Evolutionary conservation across 1,140 invertebrate species (phyloP).

Genomic region (Dendroctonus valens): DNA sequence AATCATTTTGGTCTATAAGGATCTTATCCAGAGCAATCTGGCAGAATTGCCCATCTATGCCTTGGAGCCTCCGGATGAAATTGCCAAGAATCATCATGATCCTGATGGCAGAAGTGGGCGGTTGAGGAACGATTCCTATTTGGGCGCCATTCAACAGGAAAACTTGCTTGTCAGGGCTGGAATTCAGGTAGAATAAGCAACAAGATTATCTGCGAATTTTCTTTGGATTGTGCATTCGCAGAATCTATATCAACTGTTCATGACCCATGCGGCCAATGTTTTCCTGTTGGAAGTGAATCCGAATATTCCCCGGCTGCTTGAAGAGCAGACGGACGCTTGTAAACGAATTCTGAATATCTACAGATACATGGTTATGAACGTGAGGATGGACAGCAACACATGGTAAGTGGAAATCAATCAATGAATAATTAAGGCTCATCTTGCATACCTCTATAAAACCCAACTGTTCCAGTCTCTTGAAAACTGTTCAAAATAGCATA

Average conservation of each 20-base stretch:
- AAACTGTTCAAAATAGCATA: too few relatives aligned
- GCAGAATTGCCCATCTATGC: constrained; percentile 82
- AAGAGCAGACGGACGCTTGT: constrained; percentile 95
- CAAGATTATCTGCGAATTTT: neutral
- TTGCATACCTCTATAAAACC: too few relatives aligned
- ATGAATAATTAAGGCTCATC: too few relatives aligned
- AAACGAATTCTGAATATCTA: constrained; percentile 96
- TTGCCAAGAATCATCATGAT: constrained; percentile 36
- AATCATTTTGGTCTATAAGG: constrained; percentile 92
- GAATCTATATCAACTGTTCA: constrained; percentile 90
- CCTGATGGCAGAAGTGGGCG: constrained; percentile 58
- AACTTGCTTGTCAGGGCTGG: constrained; percentile 77
- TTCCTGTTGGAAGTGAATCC: constrained; percentile 75
- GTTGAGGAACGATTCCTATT: constrained; percentile 79
- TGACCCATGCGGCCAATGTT: constrained; percentile 93
- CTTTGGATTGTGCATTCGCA: constrained; percentile 51
- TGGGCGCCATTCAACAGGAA: constrained; percentile 76
- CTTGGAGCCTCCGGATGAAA: constrained; percentile 72
- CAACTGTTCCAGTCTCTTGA: too few relatives aligned
- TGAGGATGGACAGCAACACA: constrained; percentile 85
- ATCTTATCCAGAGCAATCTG: constrained; percentile 85
- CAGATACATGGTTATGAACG: constrained; percentile 96
- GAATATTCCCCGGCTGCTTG: constrained; percentile 60
- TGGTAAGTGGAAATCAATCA: constrained; percentile 63
- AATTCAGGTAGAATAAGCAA: constrained; percentile 58